Evolutionary conservation across 1,140 invertebrate species (phyloP), one percentile per base, ranked within the genome.

Genomic region (Cydia fagiglandana): DNA sequence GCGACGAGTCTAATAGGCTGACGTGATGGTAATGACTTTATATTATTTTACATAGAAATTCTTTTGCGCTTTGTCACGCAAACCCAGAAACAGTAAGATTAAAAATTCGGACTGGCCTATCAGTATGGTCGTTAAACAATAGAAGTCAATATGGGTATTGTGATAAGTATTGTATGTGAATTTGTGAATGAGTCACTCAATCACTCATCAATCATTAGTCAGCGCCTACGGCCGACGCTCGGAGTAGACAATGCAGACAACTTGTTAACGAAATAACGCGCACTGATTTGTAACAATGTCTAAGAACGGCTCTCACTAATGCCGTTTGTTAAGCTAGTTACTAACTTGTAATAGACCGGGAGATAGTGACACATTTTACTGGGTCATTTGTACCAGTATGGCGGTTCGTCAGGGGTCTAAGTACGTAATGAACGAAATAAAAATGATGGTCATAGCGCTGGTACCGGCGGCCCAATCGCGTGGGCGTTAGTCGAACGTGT

Each of bases 201-300:
- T 89, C 86, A 83, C 82, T 80, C 81, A 83, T 81, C 81, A 79
- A 81, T 84, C 87, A 88, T 89, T 90, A 91, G 82, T 90, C 86
- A 89, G 85, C 84, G 80, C 80, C 83, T 81, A 79, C 81, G 76
- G 80, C 80, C 80, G 68, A 75, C 80, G 82, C 80, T 86, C 80
- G 78, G 79, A 64, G 83, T 79, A 88, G 84, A 91, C 87, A 89
- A 89, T 88, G 80, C 79, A 75, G 79, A 75, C 79, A 80, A 81
- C 79, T 82, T 79, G 83, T 86, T 83, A 87, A 83, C 78, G 77
- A 82, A 84, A 81, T 77, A 56, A 75, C 75, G 73, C 74, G 17
- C 70, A 76, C 75, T 77, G 70, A 81, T 79, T 79, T 76, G 74
- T 73, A 64, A 70, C 66, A 70, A 70, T 70, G 66, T 70, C 34